Conservation (phyloP, 2,888 invertebrate species). For the Hesperia comma region DNA sequence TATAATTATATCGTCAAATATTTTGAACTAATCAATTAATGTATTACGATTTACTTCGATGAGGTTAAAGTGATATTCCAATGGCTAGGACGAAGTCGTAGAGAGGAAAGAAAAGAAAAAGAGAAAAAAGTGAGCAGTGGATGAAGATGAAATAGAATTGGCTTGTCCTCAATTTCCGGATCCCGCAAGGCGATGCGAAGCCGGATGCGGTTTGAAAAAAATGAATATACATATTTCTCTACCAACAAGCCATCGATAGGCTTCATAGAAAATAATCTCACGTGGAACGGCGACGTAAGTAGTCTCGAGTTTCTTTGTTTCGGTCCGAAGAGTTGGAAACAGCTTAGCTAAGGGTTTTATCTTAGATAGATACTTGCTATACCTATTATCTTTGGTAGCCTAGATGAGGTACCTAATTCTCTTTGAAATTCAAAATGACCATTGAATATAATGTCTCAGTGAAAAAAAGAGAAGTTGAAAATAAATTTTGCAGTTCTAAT, state of each 20-base stretch:
- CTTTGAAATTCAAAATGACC: too few relatives aligned
- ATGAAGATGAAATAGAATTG: constrained; percentile 7
- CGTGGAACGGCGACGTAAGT: neutral
- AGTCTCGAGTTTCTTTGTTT: neutral
- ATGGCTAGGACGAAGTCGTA: neutral
- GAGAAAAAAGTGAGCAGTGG: constrained; percentile 2
- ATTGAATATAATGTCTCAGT: too few relatives aligned
- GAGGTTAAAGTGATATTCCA: neutral
- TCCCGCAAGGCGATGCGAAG: neutral
- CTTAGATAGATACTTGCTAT: neutral
- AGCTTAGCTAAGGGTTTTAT: neutral
- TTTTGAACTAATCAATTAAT: too few relatives aligned
- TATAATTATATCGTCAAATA: too few relatives aligned
- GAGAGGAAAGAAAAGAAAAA: constrained; percentile 1
- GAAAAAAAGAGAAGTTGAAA: too few relatives aligned
- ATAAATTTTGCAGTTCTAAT: too few relatives aligned
- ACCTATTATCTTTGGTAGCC: neutral
- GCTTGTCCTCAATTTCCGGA: constrained; percentile 19
- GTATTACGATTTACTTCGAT: too few relatives aligned
- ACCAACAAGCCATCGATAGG: neutral
- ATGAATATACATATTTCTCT: constrained; percentile 8
- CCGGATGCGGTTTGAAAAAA: constrained; percentile 2
- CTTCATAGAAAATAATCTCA: neutral
- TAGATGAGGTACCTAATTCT: neutral
- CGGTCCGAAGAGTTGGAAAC: neutral